Evolutionary conservation across 2,888 invertebrate genomes (phyloP), one percentile per base, ranked within the genome.

Genomic region (Eupsilia transversa): DNA sequence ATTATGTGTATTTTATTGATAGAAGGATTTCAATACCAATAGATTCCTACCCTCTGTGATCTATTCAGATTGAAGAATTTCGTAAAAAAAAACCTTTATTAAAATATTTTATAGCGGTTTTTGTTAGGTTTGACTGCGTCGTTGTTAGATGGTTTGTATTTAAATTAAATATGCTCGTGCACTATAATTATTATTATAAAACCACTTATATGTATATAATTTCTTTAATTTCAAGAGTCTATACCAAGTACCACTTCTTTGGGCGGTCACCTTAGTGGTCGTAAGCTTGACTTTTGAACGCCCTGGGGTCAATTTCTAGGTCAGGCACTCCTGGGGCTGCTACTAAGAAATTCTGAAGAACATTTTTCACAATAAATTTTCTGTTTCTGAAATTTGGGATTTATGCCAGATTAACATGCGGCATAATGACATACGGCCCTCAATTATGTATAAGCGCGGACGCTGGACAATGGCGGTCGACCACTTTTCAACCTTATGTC

Each of bases 1-100:
- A 86, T 87, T 87, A 85, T 85, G 83, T 83, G 82, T 81, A 78
- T 82, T 87, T 87, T 88, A 89, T 89, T 88, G 89, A 84, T 86
- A 84, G 65, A 68, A 54, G 83, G 74, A 82, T 87, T 85, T 83
- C 85, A 75, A 80, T 80, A 73, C 74, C 68, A 61, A 83, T 80
- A 72, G 38, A 79, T 80, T 80, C 56, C 23, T 23, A 54, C 63
- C 64, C 60, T 33, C 68, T 86, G 80, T 85, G 82, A 83, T 87
- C 69, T 84, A 74, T 79, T 76, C 49, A 72, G 79, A 87, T 77
- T 74, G 74, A 49, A 70, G 74, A 43, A 56, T 68, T 69, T 60
- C 63, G 35, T 30, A 35, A 69, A 46, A 43, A 46, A 46, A 23
- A 46, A 7, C 46, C 35, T 76, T 67, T 54, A 20, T 12, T 30